These are phyloP conservation scores for Hylaea fasciaria DNA, from an alignment of 2,888 invertebrate species.

Conservation along the genomic window DNA sequence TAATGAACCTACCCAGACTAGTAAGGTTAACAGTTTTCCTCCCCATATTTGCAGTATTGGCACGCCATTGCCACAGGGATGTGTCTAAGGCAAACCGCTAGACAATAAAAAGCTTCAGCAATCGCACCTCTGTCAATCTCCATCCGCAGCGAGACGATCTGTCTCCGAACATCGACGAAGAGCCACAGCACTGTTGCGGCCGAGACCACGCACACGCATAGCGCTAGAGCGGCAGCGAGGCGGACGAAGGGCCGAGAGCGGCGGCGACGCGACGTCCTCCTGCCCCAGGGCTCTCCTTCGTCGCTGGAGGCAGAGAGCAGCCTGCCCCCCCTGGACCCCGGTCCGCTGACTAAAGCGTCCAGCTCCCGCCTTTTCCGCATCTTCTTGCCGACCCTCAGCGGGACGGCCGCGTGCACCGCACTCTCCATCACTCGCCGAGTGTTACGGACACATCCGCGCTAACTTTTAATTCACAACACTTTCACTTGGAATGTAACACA, in stretches of 20 bases:
- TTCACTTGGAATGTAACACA: conserved; percentile 48
- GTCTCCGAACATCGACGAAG: conserved; percentile 87
- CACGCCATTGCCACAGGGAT: too few species aligned
- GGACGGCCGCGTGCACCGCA: conserved; percentile 86
- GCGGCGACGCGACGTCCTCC: conserved; percentile 66
- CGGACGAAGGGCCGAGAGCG: conserved; percentile 83
- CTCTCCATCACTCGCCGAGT: conserved; percentile 72
- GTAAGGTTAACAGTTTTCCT: too few species aligned
- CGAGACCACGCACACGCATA: conserved; percentile 86
- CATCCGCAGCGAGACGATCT: conserved; percentile 86
- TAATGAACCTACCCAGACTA: too few species aligned
- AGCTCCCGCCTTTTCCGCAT: conserved; percentile 91
- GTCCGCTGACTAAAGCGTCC: conserved; percentile 88
- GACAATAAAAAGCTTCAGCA: too few species aligned
- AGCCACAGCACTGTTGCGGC: conserved; percentile 88
- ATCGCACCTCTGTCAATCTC: conserved; percentile 87
- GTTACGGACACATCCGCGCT: conserved; percentile 76
- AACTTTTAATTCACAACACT: conserved; percentile 45
- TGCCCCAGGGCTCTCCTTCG: conserved; percentile 83
- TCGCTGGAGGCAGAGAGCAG: conserved; percentile 86
- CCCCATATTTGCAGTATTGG: too few species aligned
- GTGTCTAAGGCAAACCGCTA: too few species aligned
- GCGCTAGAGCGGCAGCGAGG: conserved; percentile 85
- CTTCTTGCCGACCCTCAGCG: conserved; percentile 89
- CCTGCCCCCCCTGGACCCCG: conserved; percentile 78